phyloP scores from a whole-genome alignment of 2,797 vertebrate genomes.

The Rhinoraja longicauda region DNA sequence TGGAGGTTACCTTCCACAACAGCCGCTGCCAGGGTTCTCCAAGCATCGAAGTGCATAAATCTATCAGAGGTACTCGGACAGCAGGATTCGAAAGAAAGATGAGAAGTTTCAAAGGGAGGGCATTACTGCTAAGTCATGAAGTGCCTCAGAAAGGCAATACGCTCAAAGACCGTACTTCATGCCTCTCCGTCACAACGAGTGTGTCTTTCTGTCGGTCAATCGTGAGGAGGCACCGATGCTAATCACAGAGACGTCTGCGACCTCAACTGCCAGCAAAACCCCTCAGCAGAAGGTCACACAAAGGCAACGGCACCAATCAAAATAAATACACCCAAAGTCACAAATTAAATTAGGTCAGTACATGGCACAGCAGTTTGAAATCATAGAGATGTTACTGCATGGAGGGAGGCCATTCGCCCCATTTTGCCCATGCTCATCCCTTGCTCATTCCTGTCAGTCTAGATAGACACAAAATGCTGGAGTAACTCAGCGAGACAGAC shows the following conservation, averaged over 20 bases:
- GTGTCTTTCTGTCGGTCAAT: conserved; percentile 11
- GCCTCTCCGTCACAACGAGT: neutral
- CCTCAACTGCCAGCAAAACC: neutral
- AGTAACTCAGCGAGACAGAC: too few species aligned
- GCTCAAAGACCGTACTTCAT: neutral
- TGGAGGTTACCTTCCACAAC: neutral
- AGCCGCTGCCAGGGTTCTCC: conserved; percentile 2
- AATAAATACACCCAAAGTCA: neutral
- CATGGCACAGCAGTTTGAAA: neutral
- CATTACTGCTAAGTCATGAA: neutral
- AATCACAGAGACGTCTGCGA: conserved; percentile 14
- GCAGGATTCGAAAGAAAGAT: neutral
- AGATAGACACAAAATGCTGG: too few species aligned
- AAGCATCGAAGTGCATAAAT: neutral
- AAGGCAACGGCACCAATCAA: neutral
- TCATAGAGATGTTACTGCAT: too few species aligned
- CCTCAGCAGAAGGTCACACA: neutral
- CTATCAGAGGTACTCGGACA: neutral
- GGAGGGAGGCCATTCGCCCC: too few species aligned
- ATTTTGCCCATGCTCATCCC: too few species aligned
- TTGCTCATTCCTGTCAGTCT: neutral
- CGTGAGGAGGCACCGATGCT: neutral
- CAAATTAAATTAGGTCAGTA: neutral
- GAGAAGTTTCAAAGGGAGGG: neutral
- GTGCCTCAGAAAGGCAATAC: neutral